phyloP scores from a whole-genome alignment of 2,888 invertebrate species.

The Campopleginae sp. region DNA sequence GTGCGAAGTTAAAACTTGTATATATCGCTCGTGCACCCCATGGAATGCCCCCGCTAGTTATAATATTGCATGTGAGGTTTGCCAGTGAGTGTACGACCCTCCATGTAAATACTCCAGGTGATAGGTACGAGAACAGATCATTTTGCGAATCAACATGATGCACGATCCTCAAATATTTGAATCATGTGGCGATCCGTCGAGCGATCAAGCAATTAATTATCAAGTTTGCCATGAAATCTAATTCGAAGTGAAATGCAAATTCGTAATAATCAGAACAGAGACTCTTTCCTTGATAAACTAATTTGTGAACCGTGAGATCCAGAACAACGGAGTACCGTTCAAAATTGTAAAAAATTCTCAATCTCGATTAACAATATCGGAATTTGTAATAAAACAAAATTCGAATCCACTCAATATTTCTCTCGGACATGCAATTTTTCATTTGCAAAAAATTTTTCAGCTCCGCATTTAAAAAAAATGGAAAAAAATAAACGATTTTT shows the following conservation, averaged over 20 bases:
- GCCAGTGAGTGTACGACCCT: background rate
- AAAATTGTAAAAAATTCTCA: too few relatives aligned
- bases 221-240: background rate
- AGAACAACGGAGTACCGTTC: too few relatives aligned
- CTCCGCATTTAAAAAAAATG: too few relatives aligned
- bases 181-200: constrained; percentile 40
- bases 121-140: constrained; percentile 34
- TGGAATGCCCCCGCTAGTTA: constrained; percentile 13
- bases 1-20: background rate
- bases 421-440: too few relatives aligned
- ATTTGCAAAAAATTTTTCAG: too few relatives aligned
- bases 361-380: too few relatives aligned
- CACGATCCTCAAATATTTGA: constrained; percentile 48
- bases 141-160: constrained; percentile 9
- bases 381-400: too few relatives aligned
- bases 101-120: constrained; percentile 30
- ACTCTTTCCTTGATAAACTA: background rate
- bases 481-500: too few relatives aligned
- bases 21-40: background rate
- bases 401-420: too few relatives aligned
- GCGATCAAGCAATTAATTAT: background rate
- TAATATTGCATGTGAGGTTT: constrained; percentile 31
- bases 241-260: background rate
- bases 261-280: background rate
- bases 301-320: too few relatives aligned